Evolutionary conservation across 2,888 invertebrate species (phyloP).

Genomic region (Leucoptera coffeella): DNA sequence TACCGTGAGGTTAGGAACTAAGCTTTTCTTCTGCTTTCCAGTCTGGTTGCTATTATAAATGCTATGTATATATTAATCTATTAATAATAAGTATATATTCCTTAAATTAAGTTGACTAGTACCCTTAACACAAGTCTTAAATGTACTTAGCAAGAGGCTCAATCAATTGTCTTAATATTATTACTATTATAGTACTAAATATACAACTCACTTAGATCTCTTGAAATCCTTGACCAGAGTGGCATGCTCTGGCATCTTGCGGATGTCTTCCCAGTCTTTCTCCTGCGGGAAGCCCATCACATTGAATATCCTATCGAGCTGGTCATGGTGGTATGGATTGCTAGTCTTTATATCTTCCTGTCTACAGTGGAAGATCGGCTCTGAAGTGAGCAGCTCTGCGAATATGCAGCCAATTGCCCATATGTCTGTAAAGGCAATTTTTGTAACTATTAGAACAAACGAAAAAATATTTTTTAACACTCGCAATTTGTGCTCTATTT

Average conservation of each 20-base stretch:
- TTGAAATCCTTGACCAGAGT: constrained; percentile 95
- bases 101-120: no score
- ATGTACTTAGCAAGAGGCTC: no score
- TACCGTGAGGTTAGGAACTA: no score
- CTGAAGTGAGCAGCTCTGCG: constrained; percentile 96
- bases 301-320: constrained; percentile 95
- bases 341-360: constrained; percentile 99
- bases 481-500: no score
- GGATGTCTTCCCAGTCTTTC: constrained; percentile 98
- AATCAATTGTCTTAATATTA: no score
- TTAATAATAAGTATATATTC: no score
- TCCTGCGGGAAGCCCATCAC: constrained; percentile 98
- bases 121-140: no score
- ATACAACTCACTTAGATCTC: constrained; percentile 68
- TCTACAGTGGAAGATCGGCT: constrained; percentile 98
- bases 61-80: no score
- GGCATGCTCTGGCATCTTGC: constrained; percentile 98
- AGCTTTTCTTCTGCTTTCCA: no score
- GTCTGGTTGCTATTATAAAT: no score
- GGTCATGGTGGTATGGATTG: constrained; percentile 99
- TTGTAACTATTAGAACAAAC: no score
- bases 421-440: constrained; percentile 62
- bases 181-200: constrained; percentile 2
- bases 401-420: constrained; percentile 99
- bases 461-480: no score